Evolutionary conservation across 2,797 vertebrate species (phyloP).

Genomic region (Gymnoscopelus braueri): DNA sequence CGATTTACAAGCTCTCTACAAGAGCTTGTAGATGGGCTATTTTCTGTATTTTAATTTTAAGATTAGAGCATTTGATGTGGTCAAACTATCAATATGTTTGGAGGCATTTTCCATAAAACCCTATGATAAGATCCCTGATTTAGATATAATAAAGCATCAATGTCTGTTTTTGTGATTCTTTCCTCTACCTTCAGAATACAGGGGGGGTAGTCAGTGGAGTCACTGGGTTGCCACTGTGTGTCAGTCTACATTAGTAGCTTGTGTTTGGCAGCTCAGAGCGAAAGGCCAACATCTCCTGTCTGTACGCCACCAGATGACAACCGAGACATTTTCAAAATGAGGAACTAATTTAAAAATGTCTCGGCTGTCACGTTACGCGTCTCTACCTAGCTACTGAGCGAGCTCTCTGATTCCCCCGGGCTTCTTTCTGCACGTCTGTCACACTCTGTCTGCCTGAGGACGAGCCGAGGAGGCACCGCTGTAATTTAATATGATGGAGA

Average conservation of each 20-base stretch:
- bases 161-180: too few relatives aligned
- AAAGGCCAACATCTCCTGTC: constrained; percentile 17
- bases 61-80: too few relatives aligned
- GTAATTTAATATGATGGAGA: constrained; percentile 17
- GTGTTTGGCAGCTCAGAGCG: constrained; percentile 14
- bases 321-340: constrained; percentile 16
- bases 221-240: background rate
- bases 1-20: too few relatives aligned
- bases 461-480: constrained; percentile 2
- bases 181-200: too few relatives aligned
- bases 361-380: constrained; percentile 40
- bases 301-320: background rate
- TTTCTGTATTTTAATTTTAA: too few relatives aligned
- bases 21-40: too few relatives aligned
- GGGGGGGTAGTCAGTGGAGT: too few relatives aligned
- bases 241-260: background rate
- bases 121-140: too few relatives aligned
- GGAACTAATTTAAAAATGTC: constrained; percentile 47
- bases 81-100: too few relatives aligned
- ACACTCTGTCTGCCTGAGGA: constrained; percentile 16
- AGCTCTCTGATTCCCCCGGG: background rate
- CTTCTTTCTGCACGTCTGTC: constrained; percentile 9
- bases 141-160: too few relatives aligned
- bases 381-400: too few relatives aligned
- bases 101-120: too few relatives aligned